A percentile compares a stretch with the other conserved stretches of the same genome.
phyloP scores from a whole-genome alignment of 2,113 vertebrate genomes.

The Pongo abelii region DNA sequence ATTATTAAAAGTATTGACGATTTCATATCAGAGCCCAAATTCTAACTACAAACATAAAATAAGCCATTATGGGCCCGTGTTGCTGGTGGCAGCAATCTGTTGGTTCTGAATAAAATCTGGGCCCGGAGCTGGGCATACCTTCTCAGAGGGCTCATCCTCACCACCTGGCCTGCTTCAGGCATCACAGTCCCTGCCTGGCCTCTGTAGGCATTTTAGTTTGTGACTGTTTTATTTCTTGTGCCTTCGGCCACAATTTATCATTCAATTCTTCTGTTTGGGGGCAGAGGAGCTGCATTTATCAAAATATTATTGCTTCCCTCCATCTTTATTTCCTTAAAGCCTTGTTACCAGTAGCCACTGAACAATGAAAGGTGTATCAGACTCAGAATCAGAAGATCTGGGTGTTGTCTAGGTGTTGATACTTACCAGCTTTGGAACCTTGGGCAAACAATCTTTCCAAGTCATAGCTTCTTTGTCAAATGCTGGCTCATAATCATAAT shows the following conservation, averaged over 20 bases:
- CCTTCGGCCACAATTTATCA: neutral
- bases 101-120: neutral
- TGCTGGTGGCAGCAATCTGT: neutral
- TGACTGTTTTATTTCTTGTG: neutral
- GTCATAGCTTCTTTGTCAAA: neutral
- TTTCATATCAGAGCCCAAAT: neutral
- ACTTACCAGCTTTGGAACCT: neutral
- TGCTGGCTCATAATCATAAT: accelerated
- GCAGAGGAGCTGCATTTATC: neutral
- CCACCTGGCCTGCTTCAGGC: neutral
- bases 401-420: neutral
- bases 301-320: neutral
- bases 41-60: neutral
- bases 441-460: neutral
- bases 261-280: neutral
- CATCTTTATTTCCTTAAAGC: neutral
- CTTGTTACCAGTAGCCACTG: neutral
- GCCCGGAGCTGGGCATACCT: neutral
- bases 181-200: neutral
- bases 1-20: neutral
- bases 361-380: neutral
- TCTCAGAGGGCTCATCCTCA: neutral
- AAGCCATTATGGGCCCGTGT: neutral
- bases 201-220: neutral
- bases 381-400: neutral